Evolutionary conservation across 2,113 vertebrate genomes (phyloP).

Genomic region (Dicentrarchus labrax): DNA sequence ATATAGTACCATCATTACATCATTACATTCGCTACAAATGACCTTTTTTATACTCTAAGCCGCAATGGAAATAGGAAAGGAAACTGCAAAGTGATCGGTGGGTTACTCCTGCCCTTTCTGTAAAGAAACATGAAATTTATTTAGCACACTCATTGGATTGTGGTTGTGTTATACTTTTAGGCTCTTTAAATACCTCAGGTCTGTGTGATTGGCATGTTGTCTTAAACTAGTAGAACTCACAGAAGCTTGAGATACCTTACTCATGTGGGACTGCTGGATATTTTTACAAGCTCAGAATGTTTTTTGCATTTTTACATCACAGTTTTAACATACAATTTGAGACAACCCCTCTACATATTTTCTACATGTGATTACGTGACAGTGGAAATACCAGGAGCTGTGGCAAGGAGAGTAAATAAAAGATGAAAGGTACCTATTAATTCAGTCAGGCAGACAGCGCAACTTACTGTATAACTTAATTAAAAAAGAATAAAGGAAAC

Average conservation of each 20-base stretch:
- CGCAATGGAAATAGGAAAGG: not conserved
- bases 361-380: not conserved
- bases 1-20: not conserved
- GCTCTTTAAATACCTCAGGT: not conserved
- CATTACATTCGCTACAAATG: not conserved
- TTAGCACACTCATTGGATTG: not conserved
- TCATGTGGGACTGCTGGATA: not conserved
- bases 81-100: not conserved
- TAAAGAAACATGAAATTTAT: not conserved
- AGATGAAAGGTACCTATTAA: constrained; percentile 34
- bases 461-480: constrained; percentile 29
- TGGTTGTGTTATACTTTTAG: not conserved
- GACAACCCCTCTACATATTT: not conserved
- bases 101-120: not conserved
- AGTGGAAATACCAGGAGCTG: not conserved
- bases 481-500: constrained; percentile 39
- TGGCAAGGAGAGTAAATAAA: not conserved
- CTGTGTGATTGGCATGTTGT: not conserved
- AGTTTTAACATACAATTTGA: not conserved
- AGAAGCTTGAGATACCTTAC: not conserved
- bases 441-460: constrained; percentile 1
- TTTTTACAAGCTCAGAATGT: constrained; percentile 1
- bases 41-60: not conserved
- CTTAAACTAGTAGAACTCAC: not conserved
- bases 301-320: not conserved